Evolutionary conservation across 2,888 invertebrate genomes (phyloP).

Genomic region (Amiota mariae): DNA sequence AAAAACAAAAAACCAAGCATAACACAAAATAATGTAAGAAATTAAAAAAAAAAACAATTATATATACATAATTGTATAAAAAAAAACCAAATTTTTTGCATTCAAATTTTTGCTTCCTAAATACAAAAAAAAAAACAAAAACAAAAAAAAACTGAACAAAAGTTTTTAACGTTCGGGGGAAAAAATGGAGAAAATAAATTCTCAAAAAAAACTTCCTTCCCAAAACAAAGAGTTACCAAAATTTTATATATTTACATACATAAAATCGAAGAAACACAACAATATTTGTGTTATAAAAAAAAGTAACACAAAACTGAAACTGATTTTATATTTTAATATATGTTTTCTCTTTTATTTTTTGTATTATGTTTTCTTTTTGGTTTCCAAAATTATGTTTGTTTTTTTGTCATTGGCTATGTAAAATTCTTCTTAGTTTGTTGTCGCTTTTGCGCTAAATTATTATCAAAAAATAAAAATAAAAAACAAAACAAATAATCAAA

Average conservation of each 20-base stretch:
- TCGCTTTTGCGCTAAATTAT: conserved; percentile 33
- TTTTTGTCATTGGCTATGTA: conserved; percentile 18
- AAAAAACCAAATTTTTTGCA: conserved; percentile 50
- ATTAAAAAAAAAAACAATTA: background rate
- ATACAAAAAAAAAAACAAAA: conserved; percentile 52
- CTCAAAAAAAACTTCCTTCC: conserved; percentile 44
- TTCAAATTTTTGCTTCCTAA: conserved; percentile 65
- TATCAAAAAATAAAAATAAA: conserved; percentile 33
- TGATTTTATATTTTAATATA: background rate
- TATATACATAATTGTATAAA: conserved; percentile 47
- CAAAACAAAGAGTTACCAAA: conserved; percentile 52
- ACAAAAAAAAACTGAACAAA: conserved; percentile 39
- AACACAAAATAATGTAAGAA: conserved; percentile 17
- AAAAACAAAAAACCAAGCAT: conserved; percentile 24
- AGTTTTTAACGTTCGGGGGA: conserved; percentile 28
- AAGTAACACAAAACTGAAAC: background rate
- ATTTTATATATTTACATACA: conserved; percentile 46
- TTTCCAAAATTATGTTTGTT: background rate
- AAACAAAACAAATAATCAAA: conserved; percentile 36
- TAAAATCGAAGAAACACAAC: conserved; percentile 36
- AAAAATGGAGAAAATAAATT: conserved; percentile 36
- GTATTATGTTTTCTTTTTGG: too few relatives aligned
- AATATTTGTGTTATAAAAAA: conserved; percentile 35
- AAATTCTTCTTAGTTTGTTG: conserved; percentile 22
- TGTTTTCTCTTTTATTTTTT: too few relatives aligned